Percentiles rank a stretch among this genome's conserved stretches.
Conservation (phyloP, 2,888 invertebrate genomes). For the Plemyria rubiginata region DNA sequence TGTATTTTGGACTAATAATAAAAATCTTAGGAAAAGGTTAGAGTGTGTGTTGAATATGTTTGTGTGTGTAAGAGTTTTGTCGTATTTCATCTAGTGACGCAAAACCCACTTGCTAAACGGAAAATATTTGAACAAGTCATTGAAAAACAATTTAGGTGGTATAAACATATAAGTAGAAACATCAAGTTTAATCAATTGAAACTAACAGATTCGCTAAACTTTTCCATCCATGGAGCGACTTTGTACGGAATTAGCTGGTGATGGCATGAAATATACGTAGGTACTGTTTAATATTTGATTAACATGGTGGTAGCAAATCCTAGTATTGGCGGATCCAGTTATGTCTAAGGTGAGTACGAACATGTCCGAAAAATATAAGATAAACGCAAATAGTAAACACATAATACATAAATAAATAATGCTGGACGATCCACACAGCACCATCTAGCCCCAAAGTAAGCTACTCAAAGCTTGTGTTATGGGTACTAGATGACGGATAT, state of each 20-base stretch:
- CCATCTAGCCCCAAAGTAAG: no score
- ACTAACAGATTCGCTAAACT: constrained; percentile 16
- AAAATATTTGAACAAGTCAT: constrained; percentile 9
- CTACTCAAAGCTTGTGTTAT: no score
- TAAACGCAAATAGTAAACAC: no score
- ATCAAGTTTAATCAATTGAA: constrained; percentile 2
- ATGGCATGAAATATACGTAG: constrained; percentile 6
- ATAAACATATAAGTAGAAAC: neutral
- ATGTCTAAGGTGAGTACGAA: no score
- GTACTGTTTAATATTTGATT: constrained; percentile 16
- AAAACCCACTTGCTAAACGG: constrained; percentile 1
- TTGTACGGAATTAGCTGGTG: constrained; percentile 12
- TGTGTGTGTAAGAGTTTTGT: no score
- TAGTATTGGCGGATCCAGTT: constrained; percentile 2
- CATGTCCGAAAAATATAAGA: no score
- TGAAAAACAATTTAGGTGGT: neutral
- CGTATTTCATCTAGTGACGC: constrained; percentile 5
- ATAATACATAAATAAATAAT: no score
- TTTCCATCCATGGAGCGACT: constrained; percentile 22
- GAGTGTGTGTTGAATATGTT: no score
- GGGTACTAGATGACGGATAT: no score
- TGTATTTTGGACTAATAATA: no score
- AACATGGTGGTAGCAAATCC: constrained; percentile 14
- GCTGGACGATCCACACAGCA: no score
- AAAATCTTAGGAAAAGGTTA: no score